Evolutionary conservation across 2,797 vertebrate genomes (phyloP).

Genomic region (Bucorvus abyssinicus): DNA sequence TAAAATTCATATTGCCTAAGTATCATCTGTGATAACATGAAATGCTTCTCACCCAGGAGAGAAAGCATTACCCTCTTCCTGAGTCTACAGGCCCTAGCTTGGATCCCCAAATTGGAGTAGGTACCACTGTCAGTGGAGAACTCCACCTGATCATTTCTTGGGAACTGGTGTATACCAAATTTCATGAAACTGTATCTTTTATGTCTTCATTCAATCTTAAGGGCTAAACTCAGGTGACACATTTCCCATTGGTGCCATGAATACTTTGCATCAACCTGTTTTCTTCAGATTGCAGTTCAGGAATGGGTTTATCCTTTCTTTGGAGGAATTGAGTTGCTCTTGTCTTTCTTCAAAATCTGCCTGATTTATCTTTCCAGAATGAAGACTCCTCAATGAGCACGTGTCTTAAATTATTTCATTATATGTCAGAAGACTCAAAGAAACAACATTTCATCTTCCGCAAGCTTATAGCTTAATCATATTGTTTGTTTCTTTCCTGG

Average conservation of each 20-base stretch:
- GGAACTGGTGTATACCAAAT: background rate
- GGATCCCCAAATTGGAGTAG: background rate
- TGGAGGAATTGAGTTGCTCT: background rate
- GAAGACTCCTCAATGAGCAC: background rate
- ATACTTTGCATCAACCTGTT: background rate
- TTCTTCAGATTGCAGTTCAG: background rate
- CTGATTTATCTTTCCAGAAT: background rate
- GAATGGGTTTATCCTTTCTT: background rate
- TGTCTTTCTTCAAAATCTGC: background rate
- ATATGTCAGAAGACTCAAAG: background rate
- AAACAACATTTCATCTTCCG: background rate
- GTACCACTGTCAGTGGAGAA: background rate
- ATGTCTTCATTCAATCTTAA: background rate
- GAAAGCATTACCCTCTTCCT: background rate
- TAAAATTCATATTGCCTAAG: background rate
- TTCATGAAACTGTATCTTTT: background rate
- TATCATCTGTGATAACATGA: background rate
- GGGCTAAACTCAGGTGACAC: background rate
- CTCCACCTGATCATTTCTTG: background rate
- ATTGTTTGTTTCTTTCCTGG: background rate
- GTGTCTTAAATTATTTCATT: background rate
- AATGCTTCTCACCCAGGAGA: background rate
- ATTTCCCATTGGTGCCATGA: background rate
- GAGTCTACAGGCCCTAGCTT: background rate
- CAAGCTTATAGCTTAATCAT: background rate